A percentile compares a stretch with the other conserved stretches of the same genome.
phyloP scores from a whole-genome alignment of 2,888 invertebrate species.

The Apocheima hispidaria region DNA sequence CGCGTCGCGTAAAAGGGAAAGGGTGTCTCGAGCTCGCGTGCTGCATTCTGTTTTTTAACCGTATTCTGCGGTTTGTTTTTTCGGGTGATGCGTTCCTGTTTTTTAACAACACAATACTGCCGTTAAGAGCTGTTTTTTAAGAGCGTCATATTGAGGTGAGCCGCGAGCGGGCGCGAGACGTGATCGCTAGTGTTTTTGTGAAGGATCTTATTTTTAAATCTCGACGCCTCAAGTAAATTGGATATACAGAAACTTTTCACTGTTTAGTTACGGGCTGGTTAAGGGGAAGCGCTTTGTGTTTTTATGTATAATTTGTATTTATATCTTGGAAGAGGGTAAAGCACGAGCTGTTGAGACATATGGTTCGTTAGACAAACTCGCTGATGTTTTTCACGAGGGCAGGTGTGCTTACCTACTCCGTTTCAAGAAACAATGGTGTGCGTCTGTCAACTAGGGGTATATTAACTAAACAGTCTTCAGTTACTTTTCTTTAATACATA shows the following conservation, averaged over 20 bases:
- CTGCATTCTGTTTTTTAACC: slow-evolving; percentile 84
- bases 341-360: slow-evolving; percentile 74
- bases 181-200: slow-evolving; percentile 73
- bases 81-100: slow-evolving; percentile 79
- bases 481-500: background rate
- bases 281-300: slow-evolving; percentile 73
- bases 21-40: slow-evolving; percentile 84
- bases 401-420: slow-evolving; percentile 56
- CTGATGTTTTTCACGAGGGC: slow-evolving; percentile 59
- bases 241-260: slow-evolving; percentile 70
- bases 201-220: slow-evolving; percentile 80
- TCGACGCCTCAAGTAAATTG: slow-evolving; percentile 72
- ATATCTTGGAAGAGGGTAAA: slow-evolving; percentile 63
- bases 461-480: slow-evolving; percentile 19
- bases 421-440: slow-evolving; percentile 39
- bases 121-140: slow-evolving; percentile 81
- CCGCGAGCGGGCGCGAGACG: slow-evolving; percentile 69
- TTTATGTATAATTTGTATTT: slow-evolving; percentile 66
- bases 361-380: slow-evolving; percentile 74
- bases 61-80: slow-evolving; percentile 84
- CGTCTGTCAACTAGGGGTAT: slow-evolving; percentile 17
- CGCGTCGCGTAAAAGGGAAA: slow-evolving; percentile 85
- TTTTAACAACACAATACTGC: slow-evolving; percentile 84
- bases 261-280: slow-evolving; percentile 76
- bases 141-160: slow-evolving; percentile 80